These are phyloP conservation scores for Labroides dimidiatus DNA, from an alignment of 2,797 vertebrate species.

Conservation along the genomic window DNA sequence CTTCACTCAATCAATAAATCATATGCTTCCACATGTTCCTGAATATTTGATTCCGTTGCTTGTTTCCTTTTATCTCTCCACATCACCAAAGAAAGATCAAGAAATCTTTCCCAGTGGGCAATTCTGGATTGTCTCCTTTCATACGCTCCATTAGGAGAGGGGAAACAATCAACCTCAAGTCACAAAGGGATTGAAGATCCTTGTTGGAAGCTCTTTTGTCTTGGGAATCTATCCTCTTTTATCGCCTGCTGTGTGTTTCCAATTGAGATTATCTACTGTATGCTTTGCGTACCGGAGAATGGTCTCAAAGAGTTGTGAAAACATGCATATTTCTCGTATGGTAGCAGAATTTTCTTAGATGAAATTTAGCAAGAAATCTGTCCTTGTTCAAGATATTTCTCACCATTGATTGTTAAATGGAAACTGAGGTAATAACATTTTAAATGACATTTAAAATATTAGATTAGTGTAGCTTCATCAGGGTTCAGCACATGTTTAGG, in stretches of 20 bases:
- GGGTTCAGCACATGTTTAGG: too few relatives aligned
- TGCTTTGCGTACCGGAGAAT: neutral
- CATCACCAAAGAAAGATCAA: constrained; percentile 68
- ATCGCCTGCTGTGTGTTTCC: neutral
- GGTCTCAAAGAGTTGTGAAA: constrained; percentile 24
- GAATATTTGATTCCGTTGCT: constrained; percentile 82
- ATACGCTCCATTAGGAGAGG: constrained; percentile 66
- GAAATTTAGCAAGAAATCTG: neutral
- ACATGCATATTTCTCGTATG: neutral
- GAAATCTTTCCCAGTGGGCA: constrained; percentile 57
- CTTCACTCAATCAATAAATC: constrained; percentile 83
- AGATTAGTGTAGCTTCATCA: too few relatives aligned
- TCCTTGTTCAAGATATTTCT: neutral
- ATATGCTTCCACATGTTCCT: constrained; percentile 72
- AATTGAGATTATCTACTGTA: neutral
- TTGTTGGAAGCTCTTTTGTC: constrained; percentile 8
- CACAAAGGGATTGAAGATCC: constrained; percentile 26
- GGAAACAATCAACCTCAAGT: constrained; percentile 45
- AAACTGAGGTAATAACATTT: too few relatives aligned
- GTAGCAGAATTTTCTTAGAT: neutral
- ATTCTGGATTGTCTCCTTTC: constrained; percentile 75
- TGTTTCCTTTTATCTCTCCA: constrained; percentile 79
- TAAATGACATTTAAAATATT: too few relatives aligned
- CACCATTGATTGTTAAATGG: too few relatives aligned
- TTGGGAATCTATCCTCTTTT: neutral